These are phyloP conservation scores for Haemorhous mexicanus DNA, from an alignment of 2,113 vertebrate species.

Conservation along the genomic window DNA sequence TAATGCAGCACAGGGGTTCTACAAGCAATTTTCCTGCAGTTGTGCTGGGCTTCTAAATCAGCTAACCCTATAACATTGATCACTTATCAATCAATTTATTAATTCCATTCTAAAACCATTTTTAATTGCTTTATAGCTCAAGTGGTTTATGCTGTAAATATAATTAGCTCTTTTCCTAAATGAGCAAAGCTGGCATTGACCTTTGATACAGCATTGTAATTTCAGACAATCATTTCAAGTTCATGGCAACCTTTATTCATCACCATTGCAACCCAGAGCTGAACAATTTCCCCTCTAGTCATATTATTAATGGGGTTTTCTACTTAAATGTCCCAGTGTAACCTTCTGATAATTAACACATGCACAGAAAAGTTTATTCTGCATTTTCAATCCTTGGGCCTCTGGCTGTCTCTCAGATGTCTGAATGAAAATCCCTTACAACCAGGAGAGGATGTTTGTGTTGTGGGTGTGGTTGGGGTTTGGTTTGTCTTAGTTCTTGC, in stretches of 20 bases:
- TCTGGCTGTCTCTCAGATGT: background rate
- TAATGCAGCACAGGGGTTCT: background rate
- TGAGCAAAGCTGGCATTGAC: slow-evolving; percentile 31
- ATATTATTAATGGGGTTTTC: slow-evolving; percentile 35
- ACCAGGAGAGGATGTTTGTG: background rate
- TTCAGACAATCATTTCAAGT: slow-evolving; percentile 41
- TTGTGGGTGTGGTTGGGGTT: background rate
- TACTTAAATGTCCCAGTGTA: slow-evolving; percentile 30
- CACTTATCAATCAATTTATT: background rate
- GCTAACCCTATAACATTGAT: background rate
- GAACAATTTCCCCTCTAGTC: slow-evolving; percentile 13
- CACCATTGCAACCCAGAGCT: slow-evolving; percentile 19
- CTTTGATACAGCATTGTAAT: slow-evolving; percentile 8
- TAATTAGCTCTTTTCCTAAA: slow-evolving; percentile 49
- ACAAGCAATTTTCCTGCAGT: background rate
- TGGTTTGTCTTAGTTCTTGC: background rate
- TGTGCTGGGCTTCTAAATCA: background rate
- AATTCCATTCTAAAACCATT: background rate
- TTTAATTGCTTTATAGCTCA: background rate
- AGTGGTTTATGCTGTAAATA: slow-evolving; percentile 31
- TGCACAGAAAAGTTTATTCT: slow-evolving; percentile 34
- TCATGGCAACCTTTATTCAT: slow-evolving; percentile 42
- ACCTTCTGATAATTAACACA: slow-evolving; percentile 47
- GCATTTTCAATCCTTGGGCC: background rate
- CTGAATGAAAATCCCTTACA: background rate